Evolutionary conservation across 1,140 invertebrate species (phyloP).

Genomic region (Hypothenemus hampei): DNA sequence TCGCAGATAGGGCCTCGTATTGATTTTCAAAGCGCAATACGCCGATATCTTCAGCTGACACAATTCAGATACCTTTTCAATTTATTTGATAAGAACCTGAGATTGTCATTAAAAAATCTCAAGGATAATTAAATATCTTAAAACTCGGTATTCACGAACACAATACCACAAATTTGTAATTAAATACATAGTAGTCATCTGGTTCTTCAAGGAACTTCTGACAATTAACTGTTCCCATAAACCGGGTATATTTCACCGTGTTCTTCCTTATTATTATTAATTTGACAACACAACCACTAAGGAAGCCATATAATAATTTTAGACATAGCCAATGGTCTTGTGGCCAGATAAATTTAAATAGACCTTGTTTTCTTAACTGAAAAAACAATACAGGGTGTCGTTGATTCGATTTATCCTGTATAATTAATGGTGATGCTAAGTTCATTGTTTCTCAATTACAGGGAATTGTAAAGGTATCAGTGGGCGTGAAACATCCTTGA

Average conservation of each 20-base stretch:
- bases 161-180: slow-evolving; percentile 9
- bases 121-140: no score
- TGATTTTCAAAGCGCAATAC: slow-evolving; percentile 17
- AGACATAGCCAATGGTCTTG: no score
- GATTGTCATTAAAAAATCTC: no score
- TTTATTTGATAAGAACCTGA: no score
- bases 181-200: slow-evolving; percentile 2
- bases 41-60: background rate
- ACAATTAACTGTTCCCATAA: background rate
- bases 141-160: background rate
- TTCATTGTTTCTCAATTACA: slow-evolving; percentile 28
- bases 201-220: slow-evolving; percentile 8
- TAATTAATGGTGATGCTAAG: slow-evolving; percentile 4
- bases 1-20: slow-evolving; percentile 18
- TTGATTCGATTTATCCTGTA: no score
- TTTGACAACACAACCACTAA: slow-evolving; percentile 6
- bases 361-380: no score
- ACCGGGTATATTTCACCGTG: background rate
- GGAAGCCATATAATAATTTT: no score
- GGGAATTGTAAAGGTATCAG: slow-evolving; percentile 22
- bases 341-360: no score
- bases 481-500: slow-evolving; percentile 21
- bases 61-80: background rate
- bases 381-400: no score
- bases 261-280: slow-evolving; percentile 16